Base-by-base conservation (phyloP, 1,140 invertebrate genomes). In the Schlechtendalia chinensis region DNA sequence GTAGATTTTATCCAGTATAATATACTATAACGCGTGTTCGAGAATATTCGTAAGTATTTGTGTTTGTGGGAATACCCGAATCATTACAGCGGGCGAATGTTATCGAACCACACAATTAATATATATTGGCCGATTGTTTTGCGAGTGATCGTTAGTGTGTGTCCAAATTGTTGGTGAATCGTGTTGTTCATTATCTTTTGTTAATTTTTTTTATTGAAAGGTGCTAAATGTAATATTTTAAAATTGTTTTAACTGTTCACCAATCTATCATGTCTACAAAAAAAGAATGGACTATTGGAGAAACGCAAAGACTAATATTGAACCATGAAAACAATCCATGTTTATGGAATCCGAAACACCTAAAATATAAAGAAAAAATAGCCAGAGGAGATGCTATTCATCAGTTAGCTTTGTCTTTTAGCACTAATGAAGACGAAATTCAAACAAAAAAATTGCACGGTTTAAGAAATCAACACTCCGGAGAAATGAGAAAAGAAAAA, bases 291-390 rank as follows among this genome's bases (percentile, higher is more conserved):
- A 67, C 65, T 14, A 24, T 67, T 45, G 19, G 22, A 3, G 32
- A 67, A n/a, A 67, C 39, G 22, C n/a, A 67, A 14, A 67, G 24
- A 67, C 39, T 47, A 22, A 67, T 47, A 3, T 39, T 11, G 22
- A n/a, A 47, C 22, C 47, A 67, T 67, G 32, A 67, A 67, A 67
- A 67, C 12, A 67, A 67, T 67, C 65, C 65, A 45, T 67, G 32
- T 24, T 22, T 67, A 22, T 67, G 32, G 32, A 47, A 67, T 67
- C 39, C 39, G 12, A 67, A 67, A 67, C 19, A 67, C n/a, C 12
- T 22, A 11, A 47, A 67, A 67, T 67, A 67, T 67, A 67, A 67
- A 45, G 39, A 67, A 45, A 65, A 22, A 45, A 19, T 39, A 45
- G 63, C 32, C n/a, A 39, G 63, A 24, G 63, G 11, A n/a, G 63